Evolutionary conservation across 92 coral and sea anemone genomes (phyloP).

Genomic region (Phymanthus crucifer): DNA sequence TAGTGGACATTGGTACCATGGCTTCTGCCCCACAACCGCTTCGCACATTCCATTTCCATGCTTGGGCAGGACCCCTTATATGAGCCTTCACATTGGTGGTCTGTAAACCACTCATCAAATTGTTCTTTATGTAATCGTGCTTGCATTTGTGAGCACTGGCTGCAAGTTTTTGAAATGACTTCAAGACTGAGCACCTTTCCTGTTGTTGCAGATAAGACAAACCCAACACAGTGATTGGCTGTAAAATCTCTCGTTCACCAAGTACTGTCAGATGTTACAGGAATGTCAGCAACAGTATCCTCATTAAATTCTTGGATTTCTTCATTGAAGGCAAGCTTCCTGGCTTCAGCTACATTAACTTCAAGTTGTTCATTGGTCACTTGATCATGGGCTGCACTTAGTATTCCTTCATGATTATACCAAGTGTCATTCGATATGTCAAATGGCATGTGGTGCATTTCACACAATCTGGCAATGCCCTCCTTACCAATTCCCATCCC

Average conservation of each 20-base stretch:
- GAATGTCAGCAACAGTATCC: slow-evolving; percentile 13
- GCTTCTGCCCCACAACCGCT: slow-evolving; percentile 46
- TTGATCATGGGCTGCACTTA: slow-evolving; percentile 23
- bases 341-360: slow-evolving; percentile 22
- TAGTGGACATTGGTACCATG: slow-evolving; percentile 17
- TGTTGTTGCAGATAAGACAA: slow-evolving; percentile 46
- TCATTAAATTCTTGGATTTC: neutral
- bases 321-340: slow-evolving; percentile 26
- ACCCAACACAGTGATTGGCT: too few relatives aligned
- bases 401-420: slow-evolving; percentile 46
- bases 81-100: slow-evolving; percentile 34
- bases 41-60: slow-evolving; percentile 56
- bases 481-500: slow-evolving; percentile 48
- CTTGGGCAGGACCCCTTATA: slow-evolving; percentile 44
- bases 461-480: slow-evolving; percentile 56
- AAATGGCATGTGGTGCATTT: slow-evolving; percentile 47
- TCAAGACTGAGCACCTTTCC: slow-evolving; percentile 45
- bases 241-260: too few relatives aligned
- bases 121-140: slow-evolving; percentile 21
- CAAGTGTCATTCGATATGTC: slow-evolving; percentile 35
- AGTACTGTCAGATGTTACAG: slow-evolving; percentile 48
- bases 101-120: slow-evolving; percentile 37
- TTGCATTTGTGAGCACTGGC: slow-evolving; percentile 36
- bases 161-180: slow-evolving; percentile 42
- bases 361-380: slow-evolving; percentile 21